Evolutionary conservation across 2,113 vertebrate species (phyloP).

Genomic region (Bombycilla garrulus): DNA sequence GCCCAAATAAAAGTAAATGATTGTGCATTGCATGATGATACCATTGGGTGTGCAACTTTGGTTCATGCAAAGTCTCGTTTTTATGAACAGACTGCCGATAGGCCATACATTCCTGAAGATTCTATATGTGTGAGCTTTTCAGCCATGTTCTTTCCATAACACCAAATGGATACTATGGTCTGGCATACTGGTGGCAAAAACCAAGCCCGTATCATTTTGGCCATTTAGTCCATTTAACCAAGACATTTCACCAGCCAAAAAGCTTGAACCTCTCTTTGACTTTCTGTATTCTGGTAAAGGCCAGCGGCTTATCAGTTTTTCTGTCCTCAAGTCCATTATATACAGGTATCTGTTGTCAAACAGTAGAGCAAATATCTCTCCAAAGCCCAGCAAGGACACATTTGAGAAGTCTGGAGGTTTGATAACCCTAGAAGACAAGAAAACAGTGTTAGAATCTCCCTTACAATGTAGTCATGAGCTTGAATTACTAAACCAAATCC

Average conservation of each 20-base stretch:
- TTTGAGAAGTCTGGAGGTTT: slow-evolving; percentile 89
- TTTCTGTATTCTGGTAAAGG: slow-evolving; percentile 96
- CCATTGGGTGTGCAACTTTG: slow-evolving; percentile 80
- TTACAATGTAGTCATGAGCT: not conserved
- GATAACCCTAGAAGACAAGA: slow-evolving; percentile 85
- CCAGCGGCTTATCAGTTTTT: slow-evolving; percentile 92
- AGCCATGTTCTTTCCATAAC: slow-evolving; percentile 95
- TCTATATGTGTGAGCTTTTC: slow-evolving; percentile 27
- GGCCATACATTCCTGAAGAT: slow-evolving; percentile 35
- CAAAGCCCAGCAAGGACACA: slow-evolving; percentile 92
- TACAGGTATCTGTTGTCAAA: slow-evolving; percentile 96
- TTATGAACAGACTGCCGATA: slow-evolving; percentile 55
- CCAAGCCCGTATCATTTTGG: slow-evolving; percentile 90
- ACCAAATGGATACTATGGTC: slow-evolving; percentile 99
- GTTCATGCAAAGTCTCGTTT: slow-evolving; percentile 85
- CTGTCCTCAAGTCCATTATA: slow-evolving; percentile 97
- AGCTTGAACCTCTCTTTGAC: slow-evolving; percentile 96
- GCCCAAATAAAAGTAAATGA: slow-evolving; percentile 71
- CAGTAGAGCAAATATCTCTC: slow-evolving; percentile 93
- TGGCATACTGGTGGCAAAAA: slow-evolving; percentile 99
- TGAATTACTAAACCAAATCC: not conserved
- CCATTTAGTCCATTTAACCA: slow-evolving; percentile 96
- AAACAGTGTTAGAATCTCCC: not conserved
- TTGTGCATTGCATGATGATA: slow-evolving; percentile 81
- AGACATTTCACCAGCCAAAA: slow-evolving; percentile 90